Evolutionary conservation across 1,140 invertebrate species (phyloP), one percentile per base, ranked within the genome.

Genomic region (Nasonia vitripennis): DNA sequence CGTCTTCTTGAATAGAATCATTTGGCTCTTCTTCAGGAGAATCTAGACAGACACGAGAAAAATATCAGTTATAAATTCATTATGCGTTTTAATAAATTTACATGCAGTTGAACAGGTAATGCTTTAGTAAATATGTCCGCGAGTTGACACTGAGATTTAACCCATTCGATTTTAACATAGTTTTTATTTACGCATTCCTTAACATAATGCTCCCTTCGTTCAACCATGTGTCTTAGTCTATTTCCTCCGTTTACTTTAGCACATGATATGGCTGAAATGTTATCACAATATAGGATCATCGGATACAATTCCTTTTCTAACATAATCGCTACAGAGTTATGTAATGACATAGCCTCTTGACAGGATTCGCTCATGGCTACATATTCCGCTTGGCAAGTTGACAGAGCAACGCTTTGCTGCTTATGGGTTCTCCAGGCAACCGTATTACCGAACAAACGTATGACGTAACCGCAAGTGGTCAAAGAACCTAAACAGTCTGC

Each of bases 361-460:
- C 87, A 86, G 10, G 83, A 74, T 70, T 85, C 55, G 45, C 83
- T 86, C 87, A 87, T 84, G 2, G 85, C 84, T 17, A 87, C 17
- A 37, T 87, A 87, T 51, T 87, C 78, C 20, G 78, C 78, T 34
- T 86, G 78, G 31, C 84, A 86, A 23, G 84, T 86, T 9, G 84
- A 86, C 2, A 86, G 34, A 20, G 84, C 41, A 7, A 86, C 78
- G 31, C 9, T 81, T 6, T 23, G 12, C 67, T 81, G 73, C 17
- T 81, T 86, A 1, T 81, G 68, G 20, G 78, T 86, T 75, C 37
- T 80, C 71, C 71, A 86, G 20, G 62, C 34, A 14, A 86, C 34
- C 2, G 55, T 17, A 48, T 82, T 75, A 4, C 85, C 73, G 51
- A 41, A 86, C 51, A 86, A 23, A 6, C 55, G 68, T 7, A 86